These are phyloP conservation scores for Halcyon malimbica DNA, from an alignment of 2,113 vertebrate species.

Conservation along the genomic window DNA sequence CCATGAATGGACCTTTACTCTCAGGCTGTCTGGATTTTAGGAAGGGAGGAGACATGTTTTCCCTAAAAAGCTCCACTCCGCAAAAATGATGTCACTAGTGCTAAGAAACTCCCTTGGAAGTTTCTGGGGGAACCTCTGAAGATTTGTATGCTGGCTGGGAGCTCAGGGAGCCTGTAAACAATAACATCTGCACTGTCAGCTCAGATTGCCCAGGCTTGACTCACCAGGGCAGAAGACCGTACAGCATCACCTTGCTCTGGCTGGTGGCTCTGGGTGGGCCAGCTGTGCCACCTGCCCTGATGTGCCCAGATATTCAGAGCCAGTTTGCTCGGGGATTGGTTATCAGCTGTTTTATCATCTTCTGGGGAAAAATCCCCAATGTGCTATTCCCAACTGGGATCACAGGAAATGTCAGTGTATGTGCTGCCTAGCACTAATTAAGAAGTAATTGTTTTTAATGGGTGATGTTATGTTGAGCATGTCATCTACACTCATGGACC, in stretches of 20 bases:
- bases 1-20: not conserved
- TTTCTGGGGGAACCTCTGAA: not conserved
- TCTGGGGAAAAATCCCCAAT: not conserved
- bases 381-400: not conserved
- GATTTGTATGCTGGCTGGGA: not conserved
- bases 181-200: too few relatives aligned
- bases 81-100: accelerated
- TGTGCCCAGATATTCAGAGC: not conserved
- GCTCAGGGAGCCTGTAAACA: not conserved
- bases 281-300: not conserved
- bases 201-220: not conserved
- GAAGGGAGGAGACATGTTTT: not conserved
- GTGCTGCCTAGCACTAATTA: not conserved
- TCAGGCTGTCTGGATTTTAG: not conserved
- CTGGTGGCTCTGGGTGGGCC: not conserved
- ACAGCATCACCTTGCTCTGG: not conserved
- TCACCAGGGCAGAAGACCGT: not conserved
- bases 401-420: not conserved
- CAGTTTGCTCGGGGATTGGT: not conserved
- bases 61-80: not conserved
- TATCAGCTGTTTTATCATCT: not conserved
- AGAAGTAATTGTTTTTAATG: not conserved
- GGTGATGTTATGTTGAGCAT: not conserved
- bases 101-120: not conserved
- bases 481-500: not conserved